Conservation (phyloP, 2,113 vertebrate species). For the Triplophysa siluroides region DNA sequence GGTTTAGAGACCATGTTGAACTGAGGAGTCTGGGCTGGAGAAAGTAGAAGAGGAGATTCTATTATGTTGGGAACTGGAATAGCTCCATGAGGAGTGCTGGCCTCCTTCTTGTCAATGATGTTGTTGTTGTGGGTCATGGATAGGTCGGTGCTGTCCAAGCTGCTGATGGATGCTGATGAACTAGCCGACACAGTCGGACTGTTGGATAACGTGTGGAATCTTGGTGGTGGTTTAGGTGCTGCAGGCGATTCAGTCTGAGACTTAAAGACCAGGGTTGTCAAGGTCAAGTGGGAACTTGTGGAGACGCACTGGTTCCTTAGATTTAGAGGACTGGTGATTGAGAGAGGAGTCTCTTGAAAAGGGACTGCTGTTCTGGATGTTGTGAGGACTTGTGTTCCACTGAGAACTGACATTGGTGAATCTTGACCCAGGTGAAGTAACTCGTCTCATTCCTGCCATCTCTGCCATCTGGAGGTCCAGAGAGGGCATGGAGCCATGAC, state of each 20-base stretch:
- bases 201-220: conserved; percentile 44
- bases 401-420: conserved; percentile 50
- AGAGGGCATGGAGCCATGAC: conserved; percentile 72
- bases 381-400: conserved; percentile 59
- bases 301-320: conserved; percentile 66
- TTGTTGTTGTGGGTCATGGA: conserved; percentile 46
- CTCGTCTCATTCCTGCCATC: conserved; percentile 55
- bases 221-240: conserved; percentile 44
- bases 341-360: conserved; percentile 59
- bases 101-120: neutral
- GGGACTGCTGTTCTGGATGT: conserved; percentile 49
- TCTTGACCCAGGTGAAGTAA: conserved; percentile 59
- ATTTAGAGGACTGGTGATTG: conserved; percentile 57
- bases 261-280: conserved; percentile 65
- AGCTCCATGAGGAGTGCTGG: conserved; percentile 41
- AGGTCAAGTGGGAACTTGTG: conserved; percentile 71
- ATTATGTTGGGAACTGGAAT: conserved; percentile 55
- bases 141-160: conserved; percentile 59
- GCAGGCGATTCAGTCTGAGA: conserved; percentile 16
- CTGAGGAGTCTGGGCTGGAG: conserved; percentile 59
- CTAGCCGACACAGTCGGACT: conserved; percentile 50
- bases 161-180: conserved; percentile 57
- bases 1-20: conserved; percentile 65
- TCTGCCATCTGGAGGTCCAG: conserved; percentile 79
- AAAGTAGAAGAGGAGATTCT: conserved; percentile 48